Percentiles rank a stretch among this genome's conserved stretches.
These are phyloP conservation scores for Lepus timidus DNA, from an alignment of 2,113 vertebrate species.

Conservation along the genomic window DNA sequence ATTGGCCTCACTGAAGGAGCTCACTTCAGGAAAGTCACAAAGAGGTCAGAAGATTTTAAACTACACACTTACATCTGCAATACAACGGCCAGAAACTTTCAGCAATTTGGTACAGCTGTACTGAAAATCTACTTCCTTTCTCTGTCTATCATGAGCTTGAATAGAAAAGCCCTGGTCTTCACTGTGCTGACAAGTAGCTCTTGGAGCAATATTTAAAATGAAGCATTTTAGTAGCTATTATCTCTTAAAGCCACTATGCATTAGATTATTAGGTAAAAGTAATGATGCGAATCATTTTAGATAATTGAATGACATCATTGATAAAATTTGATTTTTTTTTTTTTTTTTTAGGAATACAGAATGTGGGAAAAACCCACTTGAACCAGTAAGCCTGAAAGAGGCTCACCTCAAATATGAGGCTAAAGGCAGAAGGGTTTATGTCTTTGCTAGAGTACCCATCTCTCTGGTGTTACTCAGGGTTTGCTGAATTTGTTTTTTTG, in stretches of 20 bases:
- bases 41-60: constrained; percentile 82
- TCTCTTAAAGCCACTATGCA: neutral
- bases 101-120: constrained; percentile 49
- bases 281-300: constrained; percentile 14
- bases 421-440: neutral
- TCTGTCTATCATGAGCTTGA: neutral
- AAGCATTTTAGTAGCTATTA: neutral
- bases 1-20: constrained; percentile 74
- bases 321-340: constrained; percentile 23
- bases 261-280: constrained; percentile 42
- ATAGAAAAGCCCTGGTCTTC: constrained; percentile 16
- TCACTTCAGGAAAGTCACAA: constrained; percentile 82
- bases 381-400: constrained; percentile 32
- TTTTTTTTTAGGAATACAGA: neutral
- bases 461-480: neutral
- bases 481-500: neutral
- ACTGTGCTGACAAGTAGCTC: constrained; percentile 31
- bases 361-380: constrained; percentile 12
- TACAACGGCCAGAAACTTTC: constrained; percentile 75
- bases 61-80: constrained; percentile 62
- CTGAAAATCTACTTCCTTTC: constrained; percentile 43
- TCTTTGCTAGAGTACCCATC: neutral
- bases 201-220: constrained; percentile 30
- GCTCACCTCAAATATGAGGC: neutral
- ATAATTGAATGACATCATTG: constrained; percentile 55